phyloP scores from a whole-genome alignment of 2,797 vertebrate species.

The Tadarida brasiliensis region DNA sequence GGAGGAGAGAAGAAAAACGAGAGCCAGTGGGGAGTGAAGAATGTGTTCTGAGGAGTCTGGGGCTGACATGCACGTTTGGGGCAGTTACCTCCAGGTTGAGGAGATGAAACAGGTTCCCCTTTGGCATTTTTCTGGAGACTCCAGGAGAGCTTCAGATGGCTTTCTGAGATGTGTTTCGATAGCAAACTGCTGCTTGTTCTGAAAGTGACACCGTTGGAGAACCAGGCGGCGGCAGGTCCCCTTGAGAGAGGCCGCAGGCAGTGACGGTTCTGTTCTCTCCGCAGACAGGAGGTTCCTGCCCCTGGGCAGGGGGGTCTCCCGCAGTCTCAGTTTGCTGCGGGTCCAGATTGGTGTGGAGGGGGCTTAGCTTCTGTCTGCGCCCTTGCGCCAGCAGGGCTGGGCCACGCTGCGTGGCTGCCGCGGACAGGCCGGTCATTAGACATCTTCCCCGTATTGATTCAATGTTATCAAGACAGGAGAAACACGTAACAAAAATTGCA shows the following conservation, averaged over 20 bases:
- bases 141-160: background rate
- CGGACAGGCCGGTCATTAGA: background rate
- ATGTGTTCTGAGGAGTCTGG: background rate
- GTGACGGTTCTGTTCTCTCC: background rate
- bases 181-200: background rate
- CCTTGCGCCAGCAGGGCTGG: background rate
- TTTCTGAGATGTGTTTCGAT: background rate
- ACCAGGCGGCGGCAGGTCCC: background rate
- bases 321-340: background rate
- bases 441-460: background rate
- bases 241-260: background rate
- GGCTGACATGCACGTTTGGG: background rate
- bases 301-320: background rate
- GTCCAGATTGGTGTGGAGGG: background rate
- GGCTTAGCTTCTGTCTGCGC: background rate
- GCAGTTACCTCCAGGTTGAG: background rate
- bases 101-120: background rate
- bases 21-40: background rate
- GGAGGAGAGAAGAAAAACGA: background rate
- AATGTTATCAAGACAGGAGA: background rate
- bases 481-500: background rate
- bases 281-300: background rate
- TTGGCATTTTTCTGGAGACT: background rate
- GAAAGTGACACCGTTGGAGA: constrained; percentile 9
- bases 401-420: background rate